Percentiles rank a stretch among this genome's conserved stretches.
Evolutionary conservation across 2,888 invertebrate species (phyloP).

Genomic region (Apotomis capreana): DNA sequence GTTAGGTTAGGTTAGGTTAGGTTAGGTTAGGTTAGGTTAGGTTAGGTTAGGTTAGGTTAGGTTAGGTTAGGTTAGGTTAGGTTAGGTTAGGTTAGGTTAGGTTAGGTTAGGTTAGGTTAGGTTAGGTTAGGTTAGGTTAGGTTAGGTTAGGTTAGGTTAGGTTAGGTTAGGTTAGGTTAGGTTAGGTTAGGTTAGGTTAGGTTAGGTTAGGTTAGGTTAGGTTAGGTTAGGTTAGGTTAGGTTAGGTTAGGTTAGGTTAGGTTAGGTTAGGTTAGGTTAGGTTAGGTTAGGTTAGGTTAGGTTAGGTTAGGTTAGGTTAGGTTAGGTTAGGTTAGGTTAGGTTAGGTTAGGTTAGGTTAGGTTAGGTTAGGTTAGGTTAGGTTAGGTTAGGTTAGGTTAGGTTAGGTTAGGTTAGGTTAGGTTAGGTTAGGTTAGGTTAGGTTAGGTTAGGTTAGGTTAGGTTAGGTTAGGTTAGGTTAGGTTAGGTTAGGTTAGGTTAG

Average conservation of each 20-base stretch:
- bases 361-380: constrained; percentile 31
- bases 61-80: constrained; percentile 35
- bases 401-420: constrained; percentile 31
- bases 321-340: constrained; percentile 31
- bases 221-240: constrained; percentile 31
- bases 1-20: constrained; percentile 40
- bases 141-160: constrained; percentile 45
- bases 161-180: constrained; percentile 25
- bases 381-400: constrained; percentile 31
- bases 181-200: constrained; percentile 16
- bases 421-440: constrained; percentile 31
- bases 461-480: constrained; percentile 31
- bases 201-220: constrained; percentile 31
- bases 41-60: constrained; percentile 33
- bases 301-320: constrained; percentile 31
- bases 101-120: constrained; percentile 39
- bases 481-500: constrained; percentile 31
- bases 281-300: constrained; percentile 31
- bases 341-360: constrained; percentile 31
- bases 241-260: constrained; percentile 31
- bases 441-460: constrained; percentile 31
- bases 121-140: constrained; percentile 44
- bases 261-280: constrained; percentile 31
- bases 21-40: constrained; percentile 27
- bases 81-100: constrained; percentile 34